phyloP scores from a whole-genome alignment of 2,797 vertebrate species.

The Helarctos malayanus region DNA sequence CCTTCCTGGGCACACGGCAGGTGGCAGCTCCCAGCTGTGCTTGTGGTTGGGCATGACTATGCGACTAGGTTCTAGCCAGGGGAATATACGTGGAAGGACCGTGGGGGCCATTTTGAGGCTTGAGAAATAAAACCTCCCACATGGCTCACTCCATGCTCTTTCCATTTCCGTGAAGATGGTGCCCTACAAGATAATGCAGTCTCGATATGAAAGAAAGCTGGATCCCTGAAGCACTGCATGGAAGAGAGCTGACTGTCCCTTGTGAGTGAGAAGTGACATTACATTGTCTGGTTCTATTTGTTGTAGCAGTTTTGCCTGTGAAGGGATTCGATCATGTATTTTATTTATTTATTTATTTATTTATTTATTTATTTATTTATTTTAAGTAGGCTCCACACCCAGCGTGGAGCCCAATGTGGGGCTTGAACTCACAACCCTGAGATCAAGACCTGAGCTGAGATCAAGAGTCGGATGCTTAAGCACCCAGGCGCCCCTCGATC shows the following conservation, averaged over 20 bases:
- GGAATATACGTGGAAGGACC: background rate
- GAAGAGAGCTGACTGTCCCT: background rate
- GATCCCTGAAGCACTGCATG: background rate
- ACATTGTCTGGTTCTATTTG: background rate
- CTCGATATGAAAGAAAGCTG: background rate
- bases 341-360: background rate
- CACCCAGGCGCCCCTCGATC: background rate
- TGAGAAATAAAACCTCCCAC: background rate
- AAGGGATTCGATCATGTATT: background rate
- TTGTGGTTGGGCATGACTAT: background rate
- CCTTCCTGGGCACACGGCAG: background rate
- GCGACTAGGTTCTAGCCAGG: background rate
- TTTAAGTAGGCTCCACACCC: background rate
- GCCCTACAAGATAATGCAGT: background rate
- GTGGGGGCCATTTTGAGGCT: background rate
- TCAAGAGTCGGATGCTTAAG: background rate
- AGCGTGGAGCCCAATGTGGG: background rate
- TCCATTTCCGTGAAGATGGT: background rate
- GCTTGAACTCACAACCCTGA: background rate
- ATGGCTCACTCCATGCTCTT: background rate
- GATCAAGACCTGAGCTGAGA: background rate
- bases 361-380: background rate
- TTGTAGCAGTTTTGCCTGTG: background rate
- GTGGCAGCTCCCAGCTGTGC: background rate
- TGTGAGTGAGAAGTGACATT: background rate